phyloP scores from a whole-genome alignment of 2,113 vertebrate genomes.

The Dolichotis patagonum region DNA sequence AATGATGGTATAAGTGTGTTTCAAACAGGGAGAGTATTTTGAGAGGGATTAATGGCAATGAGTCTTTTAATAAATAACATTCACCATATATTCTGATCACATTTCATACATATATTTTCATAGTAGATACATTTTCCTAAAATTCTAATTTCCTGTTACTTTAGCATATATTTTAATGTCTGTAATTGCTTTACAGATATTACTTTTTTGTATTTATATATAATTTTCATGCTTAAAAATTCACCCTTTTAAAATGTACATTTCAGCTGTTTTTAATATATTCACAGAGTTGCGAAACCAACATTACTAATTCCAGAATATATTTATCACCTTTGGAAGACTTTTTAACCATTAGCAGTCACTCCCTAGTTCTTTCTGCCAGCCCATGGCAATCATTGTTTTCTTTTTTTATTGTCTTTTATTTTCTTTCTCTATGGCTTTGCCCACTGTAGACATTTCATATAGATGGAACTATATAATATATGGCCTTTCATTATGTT shows the following conservation, averaged over 20 bases:
- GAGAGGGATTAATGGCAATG: background rate
- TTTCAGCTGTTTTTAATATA: background rate
- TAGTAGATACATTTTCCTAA: background rate
- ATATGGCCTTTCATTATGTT: background rate
- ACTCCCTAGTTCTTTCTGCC: background rate
- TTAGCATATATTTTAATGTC: background rate
- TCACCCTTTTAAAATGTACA: background rate
- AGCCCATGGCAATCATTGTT: background rate
- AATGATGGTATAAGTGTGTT: background rate
- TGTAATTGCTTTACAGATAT: background rate
- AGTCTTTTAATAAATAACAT: background rate
- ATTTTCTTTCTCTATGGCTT: background rate
- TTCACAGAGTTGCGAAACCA: background rate
- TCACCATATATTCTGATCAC: background rate
- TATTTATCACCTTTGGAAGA: background rate
- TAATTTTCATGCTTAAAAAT: background rate
- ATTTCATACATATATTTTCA: background rate
- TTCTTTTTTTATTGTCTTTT: background rate
- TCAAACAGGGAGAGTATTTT: background rate
- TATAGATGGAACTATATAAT: background rate
- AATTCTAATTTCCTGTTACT: background rate
- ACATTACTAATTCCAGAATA: background rate
- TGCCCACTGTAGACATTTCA: background rate
- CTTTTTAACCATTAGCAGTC: background rate
- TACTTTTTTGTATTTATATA: background rate